phyloP scores from a whole-genome alignment of 2,797 vertebrate species.

The Propithecus deckenii region DNA sequence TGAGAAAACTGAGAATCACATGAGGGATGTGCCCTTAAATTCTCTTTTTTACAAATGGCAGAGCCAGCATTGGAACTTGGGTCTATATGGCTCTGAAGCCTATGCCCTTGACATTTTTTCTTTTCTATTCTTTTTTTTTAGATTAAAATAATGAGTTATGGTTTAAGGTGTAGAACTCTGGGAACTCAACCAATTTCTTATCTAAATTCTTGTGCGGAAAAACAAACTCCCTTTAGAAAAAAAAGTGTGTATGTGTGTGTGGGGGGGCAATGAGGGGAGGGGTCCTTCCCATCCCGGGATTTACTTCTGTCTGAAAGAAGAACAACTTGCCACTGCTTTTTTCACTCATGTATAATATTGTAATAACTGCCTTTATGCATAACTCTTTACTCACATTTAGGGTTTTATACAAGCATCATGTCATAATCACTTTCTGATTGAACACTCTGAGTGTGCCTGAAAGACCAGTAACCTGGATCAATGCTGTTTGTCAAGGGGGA shows the following conservation, averaged over 20 bases:
- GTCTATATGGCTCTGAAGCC: not conserved
- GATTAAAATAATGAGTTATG: not conserved
- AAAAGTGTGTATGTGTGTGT: not conserved
- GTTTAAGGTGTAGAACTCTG: not conserved
- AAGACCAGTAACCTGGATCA: not conserved
- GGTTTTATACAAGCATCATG: not conserved
- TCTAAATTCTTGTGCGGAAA: constrained; percentile 32
- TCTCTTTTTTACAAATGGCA: not conserved
- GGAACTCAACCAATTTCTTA: not conserved
- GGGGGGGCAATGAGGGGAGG: not conserved
- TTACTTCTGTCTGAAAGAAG: not conserved
- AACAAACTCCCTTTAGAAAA: not conserved
- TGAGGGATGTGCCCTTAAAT: not conserved
- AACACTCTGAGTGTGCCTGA: not conserved
- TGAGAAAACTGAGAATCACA: not conserved
- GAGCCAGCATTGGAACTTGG: not conserved
- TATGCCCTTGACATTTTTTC: not conserved
- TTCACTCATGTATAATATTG: not conserved
- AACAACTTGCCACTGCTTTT: not conserved
- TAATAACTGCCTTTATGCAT: not conserved
- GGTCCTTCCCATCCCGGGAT: not conserved
- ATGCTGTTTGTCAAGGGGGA: not conserved
- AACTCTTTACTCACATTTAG: not conserved
- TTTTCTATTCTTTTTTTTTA: not conserved
- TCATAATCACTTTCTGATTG: not conserved